Conservation (phyloP, 2,797 vertebrate species). For the Amblyraja radiata region DNA sequence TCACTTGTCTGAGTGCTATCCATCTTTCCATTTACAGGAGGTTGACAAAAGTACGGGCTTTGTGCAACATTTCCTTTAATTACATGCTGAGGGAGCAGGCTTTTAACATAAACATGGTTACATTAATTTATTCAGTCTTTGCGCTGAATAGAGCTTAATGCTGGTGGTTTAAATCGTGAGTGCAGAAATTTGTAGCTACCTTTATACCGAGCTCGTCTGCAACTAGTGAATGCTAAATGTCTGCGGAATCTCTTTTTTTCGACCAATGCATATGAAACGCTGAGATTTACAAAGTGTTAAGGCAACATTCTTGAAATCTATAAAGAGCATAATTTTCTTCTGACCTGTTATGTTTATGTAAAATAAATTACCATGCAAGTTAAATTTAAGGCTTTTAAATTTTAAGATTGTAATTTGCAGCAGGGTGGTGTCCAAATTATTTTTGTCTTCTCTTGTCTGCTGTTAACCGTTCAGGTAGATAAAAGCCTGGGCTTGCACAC, state of each 20-base stretch:
- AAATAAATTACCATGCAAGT: neutral
- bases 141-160: constrained; percentile 82
- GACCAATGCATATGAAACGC: constrained; percentile 39
- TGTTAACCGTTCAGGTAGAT: neutral
- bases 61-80: constrained; percentile 91
- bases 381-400: constrained; percentile 13
- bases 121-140: constrained; percentile 79
- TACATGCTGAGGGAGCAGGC: constrained; percentile 74
- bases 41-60: constrained; percentile 94
- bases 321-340: constrained; percentile 38
- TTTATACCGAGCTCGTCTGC: constrained; percentile 55
- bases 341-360: neutral
- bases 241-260: constrained; percentile 51
- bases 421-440: neutral
- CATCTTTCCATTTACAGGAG: constrained; percentile 96
- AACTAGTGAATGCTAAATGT: constrained; percentile 38
- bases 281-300: neutral
- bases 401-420: neutral
- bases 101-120: constrained; percentile 94
- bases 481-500: neutral
- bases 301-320: neutral
- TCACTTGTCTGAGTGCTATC: constrained; percentile 83
- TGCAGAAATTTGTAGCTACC: constrained; percentile 62
- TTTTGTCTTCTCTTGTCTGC: neutral
- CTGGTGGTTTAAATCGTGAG: constrained; percentile 78